Evolutionary conservation across 2,888 invertebrate genomes (phyloP).

Genomic region (Amorpha juglandis): DNA sequence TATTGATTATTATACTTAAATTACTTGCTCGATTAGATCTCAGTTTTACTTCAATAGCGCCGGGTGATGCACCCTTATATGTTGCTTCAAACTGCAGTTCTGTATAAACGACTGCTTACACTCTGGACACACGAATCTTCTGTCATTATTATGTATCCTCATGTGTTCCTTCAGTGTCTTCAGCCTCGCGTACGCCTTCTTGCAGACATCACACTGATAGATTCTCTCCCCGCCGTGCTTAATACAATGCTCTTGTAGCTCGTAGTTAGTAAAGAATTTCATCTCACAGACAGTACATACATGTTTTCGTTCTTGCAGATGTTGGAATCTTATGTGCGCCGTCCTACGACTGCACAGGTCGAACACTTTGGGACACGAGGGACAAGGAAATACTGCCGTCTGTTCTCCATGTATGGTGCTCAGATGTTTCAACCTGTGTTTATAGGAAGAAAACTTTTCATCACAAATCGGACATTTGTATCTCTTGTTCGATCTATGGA

Average conservation of each 20-base stretch:
- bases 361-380: slow-evolving; percentile 72
- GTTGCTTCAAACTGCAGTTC: slow-evolving; percentile 74
- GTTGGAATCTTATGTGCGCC: slow-evolving; percentile 73
- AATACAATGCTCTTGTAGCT: slow-evolving; percentile 81
- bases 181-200: slow-evolving; percentile 66
- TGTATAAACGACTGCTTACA: slow-evolving; percentile 72
- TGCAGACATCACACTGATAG: slow-evolving; percentile 74
- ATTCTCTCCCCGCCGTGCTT: slow-evolving; percentile 70
- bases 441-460: slow-evolving; percentile 75
- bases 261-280: slow-evolving; percentile 83
- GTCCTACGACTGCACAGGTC: slow-evolving; percentile 74
- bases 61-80: slow-evolving; percentile 75
- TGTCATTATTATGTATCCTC: slow-evolving; percentile 74
- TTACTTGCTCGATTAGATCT: not conserved
- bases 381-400: slow-evolving; percentile 71
- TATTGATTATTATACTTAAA: not conserved
- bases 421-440: slow-evolving; percentile 71
- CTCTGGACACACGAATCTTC: slow-evolving; percentile 71
- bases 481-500: slow-evolving; percentile 69
- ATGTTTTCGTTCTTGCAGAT: slow-evolving; percentile 76
- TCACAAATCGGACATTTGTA: slow-evolving; percentile 79
- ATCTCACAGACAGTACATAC: slow-evolving; percentile 79
- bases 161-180: slow-evolving; percentile 69
- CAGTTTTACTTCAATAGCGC: slow-evolving; percentile 51
- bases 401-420: slow-evolving; percentile 71